Conservation (phyloP, 53 echinoderm and acorn worm genomes). For the Glandiceps talaboti region DNA sequence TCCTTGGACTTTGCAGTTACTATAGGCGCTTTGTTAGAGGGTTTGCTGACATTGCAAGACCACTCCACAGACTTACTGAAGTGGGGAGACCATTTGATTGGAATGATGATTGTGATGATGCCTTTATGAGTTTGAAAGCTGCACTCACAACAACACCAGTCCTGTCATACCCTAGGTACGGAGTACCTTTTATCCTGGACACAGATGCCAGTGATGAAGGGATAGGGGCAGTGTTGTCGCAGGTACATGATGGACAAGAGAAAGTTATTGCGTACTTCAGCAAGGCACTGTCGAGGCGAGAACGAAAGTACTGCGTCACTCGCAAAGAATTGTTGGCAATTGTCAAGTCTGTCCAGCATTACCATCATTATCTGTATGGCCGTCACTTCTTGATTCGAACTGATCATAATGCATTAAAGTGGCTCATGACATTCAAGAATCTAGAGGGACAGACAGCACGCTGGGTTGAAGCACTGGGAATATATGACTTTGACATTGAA, state of each 20-base stretch:
- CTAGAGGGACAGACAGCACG: slow-evolving; percentile 33
- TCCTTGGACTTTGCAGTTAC: slow-evolving; percentile 25
- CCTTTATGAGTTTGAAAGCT: neutral
- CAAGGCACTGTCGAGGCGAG: slow-evolving; percentile 23
- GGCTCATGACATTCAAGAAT: slow-evolving; percentile 26
- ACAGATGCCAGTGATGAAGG: slow-evolving; percentile 39
- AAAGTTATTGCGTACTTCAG: slow-evolving; percentile 28
- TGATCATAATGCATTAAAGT: slow-evolving; percentile 15
- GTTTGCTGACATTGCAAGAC: slow-evolving; percentile 22
- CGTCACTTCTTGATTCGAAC: neutral
- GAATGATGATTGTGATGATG: slow-evolving; percentile 5
- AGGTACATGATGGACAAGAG: slow-evolving; percentile 4
- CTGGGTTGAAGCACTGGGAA: slow-evolving; percentile 20
- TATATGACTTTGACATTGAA: slow-evolving; percentile 17
- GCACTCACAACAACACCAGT: slow-evolving; percentile 6
- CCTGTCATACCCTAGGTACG: slow-evolving; percentile 13
- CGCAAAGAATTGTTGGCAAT: slow-evolving; percentile 25
- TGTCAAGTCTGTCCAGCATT: slow-evolving; percentile 13
- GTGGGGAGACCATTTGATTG: slow-evolving; percentile 13
- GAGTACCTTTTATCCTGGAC: slow-evolving; percentile 1
- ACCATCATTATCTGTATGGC: neutral
- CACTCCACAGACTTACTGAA: slow-evolving; percentile 20
- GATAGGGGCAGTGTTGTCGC: slow-evolving; percentile 24
- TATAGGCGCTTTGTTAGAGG: slow-evolving; percentile 20
- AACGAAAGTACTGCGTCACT: slow-evolving; percentile 42